Percentiles rank a stretch among this genome's conserved stretches.
These are phyloP conservation scores for Glossophaga mutica DNA, from an alignment of 2,797 vertebrate genomes.

Conservation along the genomic window DNA sequence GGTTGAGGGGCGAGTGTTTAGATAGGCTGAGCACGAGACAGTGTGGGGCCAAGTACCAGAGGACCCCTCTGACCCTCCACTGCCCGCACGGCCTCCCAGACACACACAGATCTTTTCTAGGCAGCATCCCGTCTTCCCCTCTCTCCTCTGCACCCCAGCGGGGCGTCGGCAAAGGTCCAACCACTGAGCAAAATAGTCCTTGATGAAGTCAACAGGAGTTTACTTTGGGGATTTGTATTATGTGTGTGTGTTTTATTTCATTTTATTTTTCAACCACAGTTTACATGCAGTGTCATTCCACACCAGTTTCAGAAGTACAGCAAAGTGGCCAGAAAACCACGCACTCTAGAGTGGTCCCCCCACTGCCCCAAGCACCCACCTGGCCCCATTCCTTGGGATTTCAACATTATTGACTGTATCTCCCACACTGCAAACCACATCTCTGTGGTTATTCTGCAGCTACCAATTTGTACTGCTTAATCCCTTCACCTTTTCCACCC, in stretches of 20 bases:
- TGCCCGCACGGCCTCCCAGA: rapidly evolving
- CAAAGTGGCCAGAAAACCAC: neutral
- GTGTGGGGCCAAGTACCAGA: neutral
- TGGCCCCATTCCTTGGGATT: neutral
- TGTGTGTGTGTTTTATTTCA: neutral
- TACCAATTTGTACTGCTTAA: neutral
- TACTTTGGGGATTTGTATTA: neutral
- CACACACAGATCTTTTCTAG: neutral
- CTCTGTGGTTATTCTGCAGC: neutral
- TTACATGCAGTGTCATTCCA: neutral
- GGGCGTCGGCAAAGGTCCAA: neutral
- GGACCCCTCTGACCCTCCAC: neutral
- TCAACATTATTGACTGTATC: neutral
- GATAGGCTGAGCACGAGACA: neutral
- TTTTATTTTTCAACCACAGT: neutral
- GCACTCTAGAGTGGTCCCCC: neutral
- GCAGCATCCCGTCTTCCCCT: neutral
- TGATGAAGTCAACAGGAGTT: neutral
- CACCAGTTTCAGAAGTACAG: neutral
- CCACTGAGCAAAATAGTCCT: neutral
- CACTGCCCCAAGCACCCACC: neutral
- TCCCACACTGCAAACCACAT: no score
- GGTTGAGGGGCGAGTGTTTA: neutral
- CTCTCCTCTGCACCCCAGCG: neutral
- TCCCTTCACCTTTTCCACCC: neutral